Evolutionary conservation across 2,113 vertebrate genomes (phyloP), one percentile per base, ranked within the genome.

Genomic region (Aspiorhynchus laticeps): DNA sequence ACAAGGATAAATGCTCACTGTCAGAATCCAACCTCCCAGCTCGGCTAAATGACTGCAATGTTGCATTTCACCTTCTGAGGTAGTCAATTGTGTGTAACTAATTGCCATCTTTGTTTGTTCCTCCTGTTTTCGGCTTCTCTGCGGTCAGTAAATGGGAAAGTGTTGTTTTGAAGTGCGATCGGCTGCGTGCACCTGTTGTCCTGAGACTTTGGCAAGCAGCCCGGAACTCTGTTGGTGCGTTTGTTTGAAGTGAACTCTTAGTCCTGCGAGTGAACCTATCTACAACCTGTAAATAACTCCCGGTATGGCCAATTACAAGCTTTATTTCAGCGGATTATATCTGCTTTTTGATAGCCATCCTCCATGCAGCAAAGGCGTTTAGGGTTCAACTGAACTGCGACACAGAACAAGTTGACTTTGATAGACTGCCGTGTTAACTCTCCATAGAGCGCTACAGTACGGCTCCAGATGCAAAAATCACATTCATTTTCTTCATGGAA

Each of bases 61-160:
- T 38, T 81, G 90, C 53, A 77, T 78, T 88, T 82, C 82, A 86
- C 53, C 87, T 88, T 89, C 86, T 80, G 74, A 87, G 41, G 79
- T 82, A 43, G 51, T 65, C 86, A 74, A 87, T 80, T 89, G 86
- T 75, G 51, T 87, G 86, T 41, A 21, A 80, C 80, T 90, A 90
- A 91, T 90, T 90, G 85, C 77, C 28, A 69, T 59, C 21, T 84
- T 59, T 28, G 26, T 82, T 41, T 78, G 79, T 71, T 86, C 43
- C 31, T 79, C 28, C 33, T 67, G 33, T 63, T 73, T 71, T 31
- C 59, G 56, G 31, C 26, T 81, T 89, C 53, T 89, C 80, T 80
- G 41, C 48, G 77, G 81, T 90, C 85, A 88, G 77, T 82, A 56
- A 85, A 80, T 90, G 86, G 46, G 67, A 31, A 87, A 75, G 56